These are phyloP conservation scores for Apistogramma diplotaenia DNA, from an alignment of 2,113 vertebrate genomes.

Conservation along the genomic window DNA sequence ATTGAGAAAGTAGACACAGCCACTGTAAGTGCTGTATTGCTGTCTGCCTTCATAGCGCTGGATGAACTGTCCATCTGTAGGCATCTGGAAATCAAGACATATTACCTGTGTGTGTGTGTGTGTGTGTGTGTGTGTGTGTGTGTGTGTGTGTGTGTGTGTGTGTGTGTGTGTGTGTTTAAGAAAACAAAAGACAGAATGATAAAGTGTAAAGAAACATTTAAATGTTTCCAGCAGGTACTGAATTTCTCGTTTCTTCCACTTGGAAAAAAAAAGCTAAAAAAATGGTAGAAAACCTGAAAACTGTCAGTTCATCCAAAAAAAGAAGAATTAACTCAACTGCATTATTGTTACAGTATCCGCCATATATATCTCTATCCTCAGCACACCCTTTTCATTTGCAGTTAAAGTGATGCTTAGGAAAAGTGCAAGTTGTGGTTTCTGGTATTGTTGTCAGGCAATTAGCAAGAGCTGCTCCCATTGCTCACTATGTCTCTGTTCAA, in stretches of 20 bases:
- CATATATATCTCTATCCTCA: neutral
- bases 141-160: neutral
- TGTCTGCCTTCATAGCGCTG: neutral
- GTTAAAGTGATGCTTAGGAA: neutral
- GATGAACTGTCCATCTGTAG: neutral
- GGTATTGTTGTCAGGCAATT: neutral
- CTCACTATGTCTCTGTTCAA: neutral
- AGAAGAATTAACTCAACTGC: neutral
- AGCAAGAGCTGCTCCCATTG: neutral
- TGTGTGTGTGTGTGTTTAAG: neutral
- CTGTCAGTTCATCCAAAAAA: neutral
- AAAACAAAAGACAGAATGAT: neutral
- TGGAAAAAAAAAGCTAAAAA: neutral
- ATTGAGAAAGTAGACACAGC: neutral
- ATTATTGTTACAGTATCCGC: neutral
- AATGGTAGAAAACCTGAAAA: neutral
- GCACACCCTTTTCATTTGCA: neutral
- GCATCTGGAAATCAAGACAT: neutral
- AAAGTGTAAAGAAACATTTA: neutral
- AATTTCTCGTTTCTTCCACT: too few species aligned
- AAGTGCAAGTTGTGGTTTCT: neutral
- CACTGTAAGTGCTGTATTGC: neutral
- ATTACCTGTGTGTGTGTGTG: neutral
- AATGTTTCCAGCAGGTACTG: neutral
- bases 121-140: neutral